These are phyloP conservation scores for Agapornis roseicollis DNA, from an alignment of 2,113 vertebrate genomes.

Conservation along the genomic window DNA sequence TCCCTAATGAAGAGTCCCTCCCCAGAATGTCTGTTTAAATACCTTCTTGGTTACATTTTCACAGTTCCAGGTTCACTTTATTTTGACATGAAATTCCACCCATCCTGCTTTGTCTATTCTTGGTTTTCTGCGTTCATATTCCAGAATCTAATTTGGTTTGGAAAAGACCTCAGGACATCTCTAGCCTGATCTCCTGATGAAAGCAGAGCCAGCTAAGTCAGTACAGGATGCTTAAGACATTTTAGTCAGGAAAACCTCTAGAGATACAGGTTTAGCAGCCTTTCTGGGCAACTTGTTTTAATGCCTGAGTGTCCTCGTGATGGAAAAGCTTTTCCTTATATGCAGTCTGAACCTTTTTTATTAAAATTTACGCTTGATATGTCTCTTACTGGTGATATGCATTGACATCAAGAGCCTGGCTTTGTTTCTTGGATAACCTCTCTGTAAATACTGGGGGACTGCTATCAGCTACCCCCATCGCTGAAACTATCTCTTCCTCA, in stretches of 20 bases:
- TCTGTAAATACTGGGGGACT: not conserved
- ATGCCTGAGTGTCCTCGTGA: not conserved
- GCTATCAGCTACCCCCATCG: not conserved
- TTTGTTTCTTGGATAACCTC: not conserved
- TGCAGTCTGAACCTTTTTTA: not conserved
- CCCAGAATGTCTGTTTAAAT: not conserved
- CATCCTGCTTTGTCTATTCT: not conserved
- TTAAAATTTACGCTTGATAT: not conserved
- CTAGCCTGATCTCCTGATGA: not conserved
- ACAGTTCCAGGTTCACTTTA: not conserved
- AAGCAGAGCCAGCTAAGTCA: not conserved
- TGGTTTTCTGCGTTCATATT: not conserved
- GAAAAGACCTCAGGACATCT: not conserved
- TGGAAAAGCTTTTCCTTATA: not conserved
- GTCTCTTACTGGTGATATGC: not conserved
- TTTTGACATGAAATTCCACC: not conserved
- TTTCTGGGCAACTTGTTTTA: not conserved
- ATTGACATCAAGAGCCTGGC: not conserved
- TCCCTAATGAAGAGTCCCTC: too few species aligned
- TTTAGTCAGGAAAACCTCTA: not conserved
- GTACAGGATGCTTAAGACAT: not conserved
- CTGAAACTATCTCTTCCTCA: not conserved
- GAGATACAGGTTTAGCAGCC: not conserved
- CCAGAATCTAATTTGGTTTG: not conserved
- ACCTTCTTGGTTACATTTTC: not conserved